Evolutionary conservation across 1,140 invertebrate species (phyloP), one percentile per base, ranked within the genome.

Genomic region (Pogonognathellus flavescens): DNA sequence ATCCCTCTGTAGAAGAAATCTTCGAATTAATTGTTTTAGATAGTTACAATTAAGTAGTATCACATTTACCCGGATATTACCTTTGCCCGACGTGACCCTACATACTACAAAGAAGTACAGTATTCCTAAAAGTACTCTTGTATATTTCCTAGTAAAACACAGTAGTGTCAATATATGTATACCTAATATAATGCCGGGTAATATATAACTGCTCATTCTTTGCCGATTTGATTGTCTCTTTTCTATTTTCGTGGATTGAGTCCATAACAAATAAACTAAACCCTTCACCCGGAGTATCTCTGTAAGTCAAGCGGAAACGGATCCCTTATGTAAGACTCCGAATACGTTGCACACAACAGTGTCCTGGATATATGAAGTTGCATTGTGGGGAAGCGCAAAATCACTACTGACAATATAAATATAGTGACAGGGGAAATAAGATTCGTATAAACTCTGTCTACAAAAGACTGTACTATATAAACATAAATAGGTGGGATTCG

Each of bases 211-310:
- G 62, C 62, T 66, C 62, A 41, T 41, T 41, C 70, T 76, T 50
- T 76, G 70, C n/a, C 31, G 70, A 16, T 76, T 31, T 76, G 70
- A 76, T 76, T 76, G 70, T 76, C 70, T 76, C 70, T 76, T 66
- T 66, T 25, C 62, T 66, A 20, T 25, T 66, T 76, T 76, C 70
- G 70, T 76, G 70, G 70, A 76, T 76, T 76, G 11, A 41, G 70
- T 76, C 70, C 70, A 41, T 41, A 76, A 50, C 70, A 76, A 76
- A 76, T 49, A 76, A 49, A 76, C 70, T 76, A 76, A 41, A 50
- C 25, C 70, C 70, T 76, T 50, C 25, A 50, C 41, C n/a, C 41
- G 31, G 41, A 76, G 70, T 16, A 41, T 41, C 31, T 41, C 31
- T 41, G 31, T 41, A 76, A 50, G 41, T 31, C 31, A 76, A 76